A percentile compares a stretch with the other conserved stretches of the same genome.
Evolutionary conservation across 2,888 invertebrate genomes (phyloP).

Genomic region (Carpatolechia fugitivella): DNA sequence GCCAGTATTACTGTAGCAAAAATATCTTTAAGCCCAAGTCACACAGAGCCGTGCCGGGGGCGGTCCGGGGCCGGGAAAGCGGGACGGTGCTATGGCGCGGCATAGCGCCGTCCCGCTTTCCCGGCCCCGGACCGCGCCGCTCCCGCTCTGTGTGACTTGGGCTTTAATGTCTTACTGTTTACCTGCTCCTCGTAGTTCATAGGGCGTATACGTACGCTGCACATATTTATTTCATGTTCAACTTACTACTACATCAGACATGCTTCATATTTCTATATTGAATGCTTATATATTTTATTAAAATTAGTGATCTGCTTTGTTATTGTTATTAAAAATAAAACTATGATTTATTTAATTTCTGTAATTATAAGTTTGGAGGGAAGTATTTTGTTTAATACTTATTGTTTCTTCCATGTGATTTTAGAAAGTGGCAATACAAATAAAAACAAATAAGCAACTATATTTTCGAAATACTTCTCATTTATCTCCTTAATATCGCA

Average conservation of each 20-base stretch:
- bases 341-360: conserved; percentile 64
- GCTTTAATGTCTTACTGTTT: no score
- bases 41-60: no score
- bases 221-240: no score
- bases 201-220: no score
- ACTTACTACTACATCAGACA: neutral
- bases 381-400: conserved; percentile 65
- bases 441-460: conserved; percentile 35
- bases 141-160: no score
- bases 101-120: no score
- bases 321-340: conserved; percentile 66
- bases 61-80: no score
- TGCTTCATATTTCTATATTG: conserved; percentile 2
- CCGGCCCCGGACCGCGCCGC: no score
- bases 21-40: no score
- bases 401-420: conserved; percentile 74
- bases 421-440: conserved; percentile 72
- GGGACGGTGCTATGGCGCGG: no score
- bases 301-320: conserved; percentile 61
- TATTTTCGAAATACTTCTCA: neutral
- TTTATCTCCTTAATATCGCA: neutral
- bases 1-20: no score
- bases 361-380: conserved; percentile 55
- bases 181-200: no score
- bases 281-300: conserved; percentile 31